phyloP scores from a whole-genome alignment of 2,113 vertebrate genomes.

The Panurus biarmicus region DNA sequence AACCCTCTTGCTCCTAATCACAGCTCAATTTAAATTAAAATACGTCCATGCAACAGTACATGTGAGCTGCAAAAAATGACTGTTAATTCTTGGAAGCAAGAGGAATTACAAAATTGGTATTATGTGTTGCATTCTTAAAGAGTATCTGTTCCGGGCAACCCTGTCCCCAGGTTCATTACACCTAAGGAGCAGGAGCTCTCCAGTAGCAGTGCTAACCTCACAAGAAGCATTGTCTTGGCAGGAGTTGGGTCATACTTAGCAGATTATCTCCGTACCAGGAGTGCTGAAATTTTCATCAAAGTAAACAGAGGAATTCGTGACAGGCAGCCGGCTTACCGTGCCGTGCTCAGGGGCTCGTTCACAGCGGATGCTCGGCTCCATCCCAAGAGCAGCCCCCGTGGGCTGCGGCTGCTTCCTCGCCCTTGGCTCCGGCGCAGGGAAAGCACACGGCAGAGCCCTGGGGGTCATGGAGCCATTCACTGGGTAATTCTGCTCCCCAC shows the following conservation, averaged over 20 bases:
- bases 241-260: slow-evolving; percentile 22
- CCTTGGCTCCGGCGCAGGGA: rapidly evolving
- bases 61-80: not conserved
- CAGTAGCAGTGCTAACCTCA: not conserved
- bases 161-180: not conserved
- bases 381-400: rapidly evolving
- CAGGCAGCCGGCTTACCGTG: not conserved
- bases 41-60: not conserved
- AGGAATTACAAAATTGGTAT: not conserved
- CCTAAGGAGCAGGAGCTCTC: not conserved
- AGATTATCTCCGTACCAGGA: slow-evolving; percentile 31
- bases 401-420: not conserved
- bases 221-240: not conserved
- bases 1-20: not conserved
- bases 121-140: not conserved
- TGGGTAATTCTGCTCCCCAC: not conserved
- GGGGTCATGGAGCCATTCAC: rapidly evolving
- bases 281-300: not conserved
- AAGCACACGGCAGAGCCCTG: rapidly evolving
- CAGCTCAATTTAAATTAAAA: not conserved
- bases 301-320: not conserved
- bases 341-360: not conserved
- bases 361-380: not conserved
- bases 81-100: not conserved
- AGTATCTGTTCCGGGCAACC: not conserved